Percentiles rank a stretch among this genome's conserved stretches.
Evolutionary conservation across 2,113 vertebrate species (phyloP).

Genomic region (Phylloscopus whistleri): DNA sequence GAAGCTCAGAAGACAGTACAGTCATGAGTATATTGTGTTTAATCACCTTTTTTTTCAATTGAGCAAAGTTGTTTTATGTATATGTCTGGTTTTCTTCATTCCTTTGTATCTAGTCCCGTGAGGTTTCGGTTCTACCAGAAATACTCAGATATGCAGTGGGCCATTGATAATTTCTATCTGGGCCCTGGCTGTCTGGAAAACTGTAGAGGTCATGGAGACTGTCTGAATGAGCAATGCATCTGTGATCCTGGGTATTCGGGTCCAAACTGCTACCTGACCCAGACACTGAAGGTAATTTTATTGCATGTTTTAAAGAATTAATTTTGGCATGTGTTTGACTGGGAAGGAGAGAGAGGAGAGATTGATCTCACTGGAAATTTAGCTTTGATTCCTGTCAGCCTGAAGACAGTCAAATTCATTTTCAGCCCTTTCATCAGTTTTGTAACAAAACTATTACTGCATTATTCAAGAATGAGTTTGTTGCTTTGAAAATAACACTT

Average conservation of each 20-base stretch:
- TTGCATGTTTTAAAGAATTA: not conserved
- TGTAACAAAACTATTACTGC: not conserved
- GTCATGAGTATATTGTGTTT: not conserved
- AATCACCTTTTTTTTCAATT: not conserved
- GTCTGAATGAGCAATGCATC: slow-evolving; percentile 90
- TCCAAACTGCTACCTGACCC: slow-evolving; percentile 88
- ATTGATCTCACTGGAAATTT: not conserved
- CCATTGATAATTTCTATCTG: slow-evolving; percentile 95
- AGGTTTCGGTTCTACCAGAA: slow-evolving; percentile 97
- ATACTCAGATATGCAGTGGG: slow-evolving; percentile 94
- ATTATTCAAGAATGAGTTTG: not conserved
- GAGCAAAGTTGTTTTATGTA: not conserved
- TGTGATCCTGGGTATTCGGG: slow-evolving; percentile 94
- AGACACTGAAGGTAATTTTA: slow-evolving; percentile 84
- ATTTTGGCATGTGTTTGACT: not conserved
- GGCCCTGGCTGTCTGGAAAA: slow-evolving; percentile 90
- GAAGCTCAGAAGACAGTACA: not conserved
- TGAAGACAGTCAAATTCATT: not conserved
- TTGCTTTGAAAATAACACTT: not conserved
- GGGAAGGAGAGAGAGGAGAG: not conserved
- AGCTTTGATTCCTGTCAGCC: not conserved
- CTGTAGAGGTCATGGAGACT: slow-evolving; percentile 94
- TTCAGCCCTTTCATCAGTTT: not conserved
- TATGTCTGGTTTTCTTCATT: slow-evolving; percentile 19
- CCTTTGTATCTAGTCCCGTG: slow-evolving; percentile 77